Base-by-base conservation (phyloP, 1,140 invertebrate genomes). In the Rhagoletis pomonella region DNA sequence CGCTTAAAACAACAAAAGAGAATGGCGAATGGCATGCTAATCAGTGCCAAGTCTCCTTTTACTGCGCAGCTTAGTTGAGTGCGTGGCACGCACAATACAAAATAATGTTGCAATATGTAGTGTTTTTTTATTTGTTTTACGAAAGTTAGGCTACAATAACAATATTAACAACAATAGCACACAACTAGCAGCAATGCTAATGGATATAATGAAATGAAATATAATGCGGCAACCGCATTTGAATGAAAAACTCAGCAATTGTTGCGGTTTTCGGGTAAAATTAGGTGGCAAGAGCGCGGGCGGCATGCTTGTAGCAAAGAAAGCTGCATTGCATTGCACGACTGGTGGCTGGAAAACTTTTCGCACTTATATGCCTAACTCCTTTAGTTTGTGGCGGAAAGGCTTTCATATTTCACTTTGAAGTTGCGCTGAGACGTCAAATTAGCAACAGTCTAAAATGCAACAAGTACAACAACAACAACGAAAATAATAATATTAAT, bases 51-150 rank as follows among this genome's bases (percentile, higher is more conserved):
- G n/a, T 19, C 73, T 50, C 47, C 4, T 81, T 44, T 81, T 81
- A 81, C 47, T 1, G 73, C 19, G 0, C 10, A 50, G 4, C 42
- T 81, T 9, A 81, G 73, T 55, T 55, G 47, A 81, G n/a, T 81
- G n/a, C 73, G 73, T 55, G 47, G 73, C 73, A 81, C 73, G 73
- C 73, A 81, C 47, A 81, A 55, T 81, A 73, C 67, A 44, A 9
- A 47, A 44, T 44, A 2, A 1, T 44, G 17, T 73, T 47, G 42
- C 67, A 12, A 42, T 39, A 42, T 9, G 14, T 19, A 10, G 73
- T 81, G 73, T 62, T 62, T 55, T 81, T n/a, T n/a, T n/a, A n/a
- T n/a, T n/a, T n/a, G n/a, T n/a, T n/a, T 73, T 81, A 81, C 44
- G 73, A 81, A 81, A 81, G 44, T 81, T 81, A 17, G n/a, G 73